A percentile compares a stretch with the other conserved stretches of the same genome.
Evolutionary conservation across 2,888 invertebrate genomes (phyloP).

Genomic region (Ceriagrion tenellum): DNA sequence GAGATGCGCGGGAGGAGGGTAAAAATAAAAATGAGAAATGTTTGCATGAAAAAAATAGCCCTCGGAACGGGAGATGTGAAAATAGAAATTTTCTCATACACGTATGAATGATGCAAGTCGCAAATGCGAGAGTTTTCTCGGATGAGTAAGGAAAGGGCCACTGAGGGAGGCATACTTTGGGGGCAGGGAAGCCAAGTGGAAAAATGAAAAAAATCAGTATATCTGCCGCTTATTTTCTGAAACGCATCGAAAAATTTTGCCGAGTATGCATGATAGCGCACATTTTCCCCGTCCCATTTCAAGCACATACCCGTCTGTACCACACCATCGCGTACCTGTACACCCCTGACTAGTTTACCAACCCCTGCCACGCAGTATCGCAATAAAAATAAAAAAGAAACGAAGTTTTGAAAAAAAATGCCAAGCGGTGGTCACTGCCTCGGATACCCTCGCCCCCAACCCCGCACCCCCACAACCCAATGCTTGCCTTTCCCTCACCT

Average conservation of each 20-base stretch:
- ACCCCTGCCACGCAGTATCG: neutral
- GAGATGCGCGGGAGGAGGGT: neutral
- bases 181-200: neutral
- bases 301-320: neutral
- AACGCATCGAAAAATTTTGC: conserved; percentile 53
- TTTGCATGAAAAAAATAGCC: neutral
- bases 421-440: neutral
- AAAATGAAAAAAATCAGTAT: neutral
- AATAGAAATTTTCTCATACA: neutral
- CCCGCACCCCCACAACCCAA: neutral
- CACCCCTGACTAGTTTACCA: neutral
- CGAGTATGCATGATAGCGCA: neutral
- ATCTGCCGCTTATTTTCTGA: neutral
- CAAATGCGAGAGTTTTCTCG: neutral
- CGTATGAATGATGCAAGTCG: neutral
- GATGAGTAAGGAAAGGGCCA: neutral
- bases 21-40: conserved; percentile 9
- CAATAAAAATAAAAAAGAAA: neutral
- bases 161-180: neutral
- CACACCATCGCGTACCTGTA: neutral
- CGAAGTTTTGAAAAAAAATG: neutral
- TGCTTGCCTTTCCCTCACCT: neutral
- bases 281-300: neutral
- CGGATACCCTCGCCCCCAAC: neutral
- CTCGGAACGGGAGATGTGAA: neutral